phyloP scores from a whole-genome alignment of 2,797 vertebrate genomes.

The Morelia viridis region DNA sequence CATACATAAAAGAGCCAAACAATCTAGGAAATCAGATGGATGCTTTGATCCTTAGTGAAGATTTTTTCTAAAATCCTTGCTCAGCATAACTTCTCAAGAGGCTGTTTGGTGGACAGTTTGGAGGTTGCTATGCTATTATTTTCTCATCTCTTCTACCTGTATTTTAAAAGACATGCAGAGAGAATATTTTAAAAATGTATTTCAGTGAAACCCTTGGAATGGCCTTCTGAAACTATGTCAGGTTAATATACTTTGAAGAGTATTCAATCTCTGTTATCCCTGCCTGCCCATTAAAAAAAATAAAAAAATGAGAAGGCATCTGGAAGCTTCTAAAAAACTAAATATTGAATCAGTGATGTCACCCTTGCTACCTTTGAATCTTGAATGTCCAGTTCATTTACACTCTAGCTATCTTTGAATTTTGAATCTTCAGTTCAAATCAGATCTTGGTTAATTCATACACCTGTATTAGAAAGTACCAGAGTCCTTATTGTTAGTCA shows the following conservation, averaged over 20 bases:
- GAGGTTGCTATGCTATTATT: not conserved
- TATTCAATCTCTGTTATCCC: not conserved
- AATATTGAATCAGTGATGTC: not conserved
- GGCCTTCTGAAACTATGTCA: not conserved
- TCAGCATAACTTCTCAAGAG: not conserved
- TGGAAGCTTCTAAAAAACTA: not conserved
- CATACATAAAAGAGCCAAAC: not conserved
- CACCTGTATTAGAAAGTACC: not conserved
- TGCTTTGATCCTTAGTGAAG: not conserved
- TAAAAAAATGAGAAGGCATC: not conserved
- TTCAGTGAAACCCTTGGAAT: no score
- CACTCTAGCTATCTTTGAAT: not conserved
- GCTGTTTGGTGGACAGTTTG: not conserved
- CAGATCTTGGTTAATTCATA: not conserved
- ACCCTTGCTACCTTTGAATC: not conserved
- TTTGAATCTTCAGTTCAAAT: not conserved
- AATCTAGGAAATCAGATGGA: not conserved
- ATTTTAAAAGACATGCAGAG: not conserved
- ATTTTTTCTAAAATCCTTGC: not conserved
- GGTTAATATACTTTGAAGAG: not conserved
- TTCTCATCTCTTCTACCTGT: not conserved
- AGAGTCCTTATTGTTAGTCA: not conserved
- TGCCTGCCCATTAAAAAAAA: not conserved
- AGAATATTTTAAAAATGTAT: not conserved
- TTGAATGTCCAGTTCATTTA: not conserved